Evolutionary conservation across 2,113 vertebrate species (phyloP), one percentile per base, ranked within the genome.

Genomic region (Anthoscopus minutus): DNA sequence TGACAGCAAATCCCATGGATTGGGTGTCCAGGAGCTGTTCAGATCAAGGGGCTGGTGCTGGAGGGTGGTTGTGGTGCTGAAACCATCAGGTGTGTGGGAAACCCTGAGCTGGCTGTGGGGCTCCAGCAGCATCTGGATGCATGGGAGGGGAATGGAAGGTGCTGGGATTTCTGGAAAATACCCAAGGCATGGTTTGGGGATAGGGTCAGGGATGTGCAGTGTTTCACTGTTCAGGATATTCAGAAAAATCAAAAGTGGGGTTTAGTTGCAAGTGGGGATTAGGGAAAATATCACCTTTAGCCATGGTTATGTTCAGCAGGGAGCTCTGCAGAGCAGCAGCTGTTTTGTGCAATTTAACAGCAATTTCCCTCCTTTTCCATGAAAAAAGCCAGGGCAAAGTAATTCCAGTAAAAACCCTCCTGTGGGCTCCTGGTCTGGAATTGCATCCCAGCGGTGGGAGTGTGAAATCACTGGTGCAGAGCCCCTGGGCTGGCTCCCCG

Each of bases 381-480:
- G 61, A 30, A 10, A 53, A n/a, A 40, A 71, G n/a, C 30, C 13
- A 15, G 48, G 27, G 35, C 53, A 54, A 4, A 72, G 17, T 0
- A 3, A 71, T 54, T 87, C 35, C 58, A 70, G 12, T 30, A 7
- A 60, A 81, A 94, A 11, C 7, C 21, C 10, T 81, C 35, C 35
- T 2, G 7, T 15, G 53, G 20, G 28, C 31, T 62, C n/a, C 47
- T 74, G 69, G 1, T n/a, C 35, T 81, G 77, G 48, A 25, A 18
- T 21, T 57, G 27, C 45, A 11, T 38, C 78, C 1, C 1, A 25
- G 1, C 3, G 67, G 22, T 4, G 10, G 33, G 17, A 37, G 1
- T 7, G 42, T 3, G 62, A 22, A 65, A 4, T 4, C 0, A 12
- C 47, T 3, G 15, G 2, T 53, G 24, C 31, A 42, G 66, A 79